These are phyloP conservation scores for Tachycineta bicolor DNA, from an alignment of 2,113 vertebrate genomes.

Conservation along the genomic window DNA sequence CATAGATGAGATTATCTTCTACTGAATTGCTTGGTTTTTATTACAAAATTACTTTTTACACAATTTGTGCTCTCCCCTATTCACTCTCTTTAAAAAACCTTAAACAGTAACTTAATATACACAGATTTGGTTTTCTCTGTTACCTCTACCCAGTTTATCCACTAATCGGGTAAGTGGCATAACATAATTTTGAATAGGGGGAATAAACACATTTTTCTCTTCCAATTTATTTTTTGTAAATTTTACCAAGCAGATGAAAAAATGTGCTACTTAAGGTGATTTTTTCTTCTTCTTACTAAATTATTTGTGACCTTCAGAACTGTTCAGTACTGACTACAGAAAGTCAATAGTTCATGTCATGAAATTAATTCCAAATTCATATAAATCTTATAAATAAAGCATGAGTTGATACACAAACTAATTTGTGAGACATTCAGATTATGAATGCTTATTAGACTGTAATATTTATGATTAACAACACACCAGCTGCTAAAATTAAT, in stretches of 20 bases:
- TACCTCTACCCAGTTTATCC: background rate
- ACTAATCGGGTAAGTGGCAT: background rate
- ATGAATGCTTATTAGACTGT: background rate
- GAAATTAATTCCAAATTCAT: background rate
- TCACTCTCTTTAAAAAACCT: background rate
- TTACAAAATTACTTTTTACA: background rate
- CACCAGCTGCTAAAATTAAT: background rate
- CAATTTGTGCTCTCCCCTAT: background rate
- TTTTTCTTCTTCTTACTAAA: background rate
- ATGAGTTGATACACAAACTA: background rate
- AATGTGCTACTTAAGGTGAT: background rate
- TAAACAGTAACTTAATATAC: background rate
- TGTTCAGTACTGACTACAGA: background rate
- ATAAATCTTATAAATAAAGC: background rate
- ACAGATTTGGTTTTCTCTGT: background rate
- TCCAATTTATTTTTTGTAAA: background rate
- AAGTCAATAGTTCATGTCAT: background rate
- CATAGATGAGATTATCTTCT: background rate
- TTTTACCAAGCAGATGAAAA: background rate
- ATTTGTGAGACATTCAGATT: background rate
- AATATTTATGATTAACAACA: background rate
- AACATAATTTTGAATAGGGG: background rate
- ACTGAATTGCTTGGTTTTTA: background rate
- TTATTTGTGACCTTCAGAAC: background rate
- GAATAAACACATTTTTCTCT: background rate